These are phyloP conservation scores for Synergus itoensis DNA, from an alignment of 2,888 invertebrate species.

Conservation along the genomic window DNA sequence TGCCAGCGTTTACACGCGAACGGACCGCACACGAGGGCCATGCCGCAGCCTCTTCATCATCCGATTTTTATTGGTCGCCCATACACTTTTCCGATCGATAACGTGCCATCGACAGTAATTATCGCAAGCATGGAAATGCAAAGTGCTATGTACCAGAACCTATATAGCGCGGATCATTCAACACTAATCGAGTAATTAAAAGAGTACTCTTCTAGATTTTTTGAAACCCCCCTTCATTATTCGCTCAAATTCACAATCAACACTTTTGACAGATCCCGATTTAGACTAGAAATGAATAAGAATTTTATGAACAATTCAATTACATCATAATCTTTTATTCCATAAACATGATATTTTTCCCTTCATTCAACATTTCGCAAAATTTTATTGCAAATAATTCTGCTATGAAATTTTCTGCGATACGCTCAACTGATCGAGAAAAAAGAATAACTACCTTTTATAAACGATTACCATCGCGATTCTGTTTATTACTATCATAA, in stretches of 20 bases:
- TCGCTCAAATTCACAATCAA: background rate
- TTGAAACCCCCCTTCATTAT: background rate
- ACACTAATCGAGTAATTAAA: background rate
- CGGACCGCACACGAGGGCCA: conserved; percentile 64
- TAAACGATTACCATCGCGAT: background rate
- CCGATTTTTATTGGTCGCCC: conserved; percentile 63
- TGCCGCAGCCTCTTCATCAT: conserved; percentile 70
- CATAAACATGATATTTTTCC: background rate
- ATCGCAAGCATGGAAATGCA: conserved; percentile 42
- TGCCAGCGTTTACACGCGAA: conserved; percentile 67
- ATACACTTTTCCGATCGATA: conserved; percentile 63
- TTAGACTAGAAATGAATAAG: background rate
- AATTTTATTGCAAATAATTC: background rate
- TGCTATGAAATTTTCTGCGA: background rate
- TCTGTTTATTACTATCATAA: conserved; percentile 8
- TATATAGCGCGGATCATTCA: background rate
- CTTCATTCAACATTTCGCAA: background rate
- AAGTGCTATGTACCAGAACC: background rate
- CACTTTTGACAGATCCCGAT: background rate
- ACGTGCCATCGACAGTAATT: conserved; percentile 50
- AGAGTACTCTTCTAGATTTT: background rate
- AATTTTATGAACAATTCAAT: background rate
- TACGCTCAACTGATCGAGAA: background rate
- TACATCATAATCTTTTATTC: background rate
- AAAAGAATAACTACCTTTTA: background rate